Conservation (phyloP, 2,797 vertebrate genomes). For the Hyperoplus lanceolatus region DNA sequence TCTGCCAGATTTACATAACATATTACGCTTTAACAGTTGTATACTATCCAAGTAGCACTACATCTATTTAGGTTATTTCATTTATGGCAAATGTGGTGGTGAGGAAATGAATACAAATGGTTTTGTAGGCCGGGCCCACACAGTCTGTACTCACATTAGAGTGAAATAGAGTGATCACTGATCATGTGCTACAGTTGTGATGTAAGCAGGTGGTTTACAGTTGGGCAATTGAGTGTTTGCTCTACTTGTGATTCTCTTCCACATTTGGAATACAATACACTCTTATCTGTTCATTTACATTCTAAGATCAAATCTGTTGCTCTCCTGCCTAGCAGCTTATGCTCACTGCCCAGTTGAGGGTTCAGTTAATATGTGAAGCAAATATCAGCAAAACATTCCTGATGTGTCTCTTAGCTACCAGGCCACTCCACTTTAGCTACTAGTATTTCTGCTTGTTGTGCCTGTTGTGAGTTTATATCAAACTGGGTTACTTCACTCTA, state of each 20-base stretch:
- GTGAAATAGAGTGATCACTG: too few relatives aligned
- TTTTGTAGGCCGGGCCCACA: too few relatives aligned
- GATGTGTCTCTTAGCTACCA: slow-evolving; percentile 6
- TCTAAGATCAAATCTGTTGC: slow-evolving; percentile 15
- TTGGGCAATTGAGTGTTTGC: slow-evolving; percentile 1
- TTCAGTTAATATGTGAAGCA: slow-evolving; percentile 6
- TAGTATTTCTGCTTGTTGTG: neutral
- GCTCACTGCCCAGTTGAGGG: neutral
- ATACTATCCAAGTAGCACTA: neutral
- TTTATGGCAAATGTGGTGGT: neutral
- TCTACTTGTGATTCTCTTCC: slow-evolving; percentile 9
- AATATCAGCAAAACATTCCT: slow-evolving; percentile 1
- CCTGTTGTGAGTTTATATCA: neutral
- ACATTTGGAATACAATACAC: neutral
- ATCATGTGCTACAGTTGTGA: too few relatives aligned
- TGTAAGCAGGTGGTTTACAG: neutral
- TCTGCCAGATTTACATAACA: too few relatives aligned
- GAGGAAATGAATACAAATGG: neutral
- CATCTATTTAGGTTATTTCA: neutral
- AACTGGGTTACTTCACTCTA: slow-evolving; percentile 15
- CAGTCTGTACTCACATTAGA: too few relatives aligned
- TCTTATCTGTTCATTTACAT: slow-evolving; percentile 29
- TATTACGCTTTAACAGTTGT: neutral
- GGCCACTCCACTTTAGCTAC: neutral
- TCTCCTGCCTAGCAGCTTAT: neutral